These are phyloP conservation scores for Apis dorsata DNA, from an alignment of 1,140 invertebrate genomes.

Conservation along the genomic window DNA sequence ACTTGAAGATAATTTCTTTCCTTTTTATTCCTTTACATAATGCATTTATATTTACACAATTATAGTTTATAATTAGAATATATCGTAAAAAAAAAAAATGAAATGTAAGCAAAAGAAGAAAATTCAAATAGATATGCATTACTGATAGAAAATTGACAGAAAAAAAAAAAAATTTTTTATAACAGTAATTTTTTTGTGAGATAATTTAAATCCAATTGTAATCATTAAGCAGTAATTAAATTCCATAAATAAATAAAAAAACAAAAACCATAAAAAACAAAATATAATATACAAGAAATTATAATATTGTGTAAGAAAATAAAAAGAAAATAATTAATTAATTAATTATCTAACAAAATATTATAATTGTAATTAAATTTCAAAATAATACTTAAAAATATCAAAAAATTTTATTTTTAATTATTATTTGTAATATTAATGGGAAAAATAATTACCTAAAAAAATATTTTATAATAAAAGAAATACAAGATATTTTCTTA, in stretches of 20 bases:
- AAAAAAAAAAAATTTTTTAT: not conserved
- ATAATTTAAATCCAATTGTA: conserved; percentile 5
- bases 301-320: not conserved
- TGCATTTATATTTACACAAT: not conserved
- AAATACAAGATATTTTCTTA: not conserved
- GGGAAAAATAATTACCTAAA: not conserved
- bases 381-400: conserved; percentile 30
- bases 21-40: not conserved
- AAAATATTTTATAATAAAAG: not conserved
- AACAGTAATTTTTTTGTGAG: not conserved
- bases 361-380: not conserved
- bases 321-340: not conserved
- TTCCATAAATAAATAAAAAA: not conserved
- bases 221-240: not conserved
- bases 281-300: not conserved
- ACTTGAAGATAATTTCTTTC: not conserved
- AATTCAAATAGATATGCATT: conserved; percentile 5
- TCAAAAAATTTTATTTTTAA: conserved; percentile 35
- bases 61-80: not conserved
- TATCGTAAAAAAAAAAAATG: not conserved
- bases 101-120: not conserved
- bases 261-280: not conserved
- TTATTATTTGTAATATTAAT: not conserved
- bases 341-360: no score
- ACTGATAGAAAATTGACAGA: not conserved